phyloP scores from a whole-genome alignment of 1,140 invertebrate species.

The Oncopodura yosiiana region DNA sequence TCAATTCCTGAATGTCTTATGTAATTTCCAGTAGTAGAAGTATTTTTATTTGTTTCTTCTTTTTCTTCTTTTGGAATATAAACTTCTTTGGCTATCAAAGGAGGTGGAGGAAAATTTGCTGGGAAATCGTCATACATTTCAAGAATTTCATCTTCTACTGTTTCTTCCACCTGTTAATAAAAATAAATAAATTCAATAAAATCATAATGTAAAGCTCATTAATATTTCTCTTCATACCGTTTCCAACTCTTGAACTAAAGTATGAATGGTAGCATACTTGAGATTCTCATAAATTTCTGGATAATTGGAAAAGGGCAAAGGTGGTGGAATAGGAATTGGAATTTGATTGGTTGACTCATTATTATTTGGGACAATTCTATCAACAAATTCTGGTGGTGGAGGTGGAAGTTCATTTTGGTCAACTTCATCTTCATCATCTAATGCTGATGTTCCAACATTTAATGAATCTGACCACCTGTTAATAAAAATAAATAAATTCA shows the following conservation, averaged over 20 bases:
- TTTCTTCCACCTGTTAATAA: conserved; percentile 22
- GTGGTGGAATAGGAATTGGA: not conserved
- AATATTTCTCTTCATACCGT: conserved; percentile 8
- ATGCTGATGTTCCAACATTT: not conserved
- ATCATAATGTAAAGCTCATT: too few relatives aligned
- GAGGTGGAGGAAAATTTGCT: conserved; percentile 11
- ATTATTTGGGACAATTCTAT: not conserved
- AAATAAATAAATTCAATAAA: not conserved
- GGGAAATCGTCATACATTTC: conserved; percentile 30
- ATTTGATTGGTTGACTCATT: not conserved
- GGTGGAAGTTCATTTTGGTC: not conserved
- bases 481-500: not conserved
- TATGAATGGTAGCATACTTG: not conserved
- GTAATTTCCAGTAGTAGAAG: not conserved
- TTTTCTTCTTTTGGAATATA: not conserved
- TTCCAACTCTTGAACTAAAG: not conserved
- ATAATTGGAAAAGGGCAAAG: not conserved
- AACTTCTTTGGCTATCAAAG: not conserved
- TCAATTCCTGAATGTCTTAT: conserved; percentile 31
- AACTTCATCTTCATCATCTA: not conserved
- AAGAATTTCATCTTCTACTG: conserved; percentile 18
- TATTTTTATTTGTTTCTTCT: not conserved
- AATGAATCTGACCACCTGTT: not conserved
- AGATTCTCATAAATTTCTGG: not conserved
- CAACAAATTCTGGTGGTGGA: too few relatives aligned